Evolutionary conservation across 2,797 vertebrate species (phyloP), one percentile per base, ranked within the genome.

Genomic region (Spea hammondii): DNA sequence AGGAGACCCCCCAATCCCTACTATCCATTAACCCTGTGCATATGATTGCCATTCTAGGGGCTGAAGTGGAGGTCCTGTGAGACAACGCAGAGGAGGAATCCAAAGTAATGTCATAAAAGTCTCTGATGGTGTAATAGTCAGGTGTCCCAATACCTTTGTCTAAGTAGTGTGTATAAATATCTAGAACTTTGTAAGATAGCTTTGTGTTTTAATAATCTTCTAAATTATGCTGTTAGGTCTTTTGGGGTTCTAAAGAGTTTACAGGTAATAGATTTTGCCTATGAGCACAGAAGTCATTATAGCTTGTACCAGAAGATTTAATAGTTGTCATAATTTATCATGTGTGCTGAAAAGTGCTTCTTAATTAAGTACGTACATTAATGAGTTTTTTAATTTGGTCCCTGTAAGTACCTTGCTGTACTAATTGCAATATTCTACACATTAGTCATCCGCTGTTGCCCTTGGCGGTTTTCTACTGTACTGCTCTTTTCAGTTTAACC

Each of bases 351-450:
- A 98, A 99, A 99, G 95, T 99, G 96, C 96, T 98, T 98, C 96
- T 99, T 99, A 99, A 99, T 99, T 99, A 99, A 99, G 96, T 97
- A 94, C 86, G 93, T 93, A 89, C 93, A 91, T 96, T 99, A 99
- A 99, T 99, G 96, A 98, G 96, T 98, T 98, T 99, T 99, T 98
- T 98, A 99, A 99, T 99, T 98, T 98, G 96, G 98, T 98, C 96
- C 95, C 96, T 98, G 96, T 96, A 98, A 98, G 96, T 97, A 98
- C 96, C 97, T 97, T 96, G 96, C 96, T 95, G 95, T 97, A 95
- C 96, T 99, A 99, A 99, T 99, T 99, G 96, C 97, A 97, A 99
- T 98, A 98, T 97, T 98, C 95, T 95, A 95, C 96, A 97, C 96
- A 98, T 99, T 98, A 97, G 96, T 98, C 98, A 99, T 97, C 96